phyloP scores from a whole-genome alignment of 1,140 invertebrate genomes.

The Drosophila sturtevanti region DNA sequence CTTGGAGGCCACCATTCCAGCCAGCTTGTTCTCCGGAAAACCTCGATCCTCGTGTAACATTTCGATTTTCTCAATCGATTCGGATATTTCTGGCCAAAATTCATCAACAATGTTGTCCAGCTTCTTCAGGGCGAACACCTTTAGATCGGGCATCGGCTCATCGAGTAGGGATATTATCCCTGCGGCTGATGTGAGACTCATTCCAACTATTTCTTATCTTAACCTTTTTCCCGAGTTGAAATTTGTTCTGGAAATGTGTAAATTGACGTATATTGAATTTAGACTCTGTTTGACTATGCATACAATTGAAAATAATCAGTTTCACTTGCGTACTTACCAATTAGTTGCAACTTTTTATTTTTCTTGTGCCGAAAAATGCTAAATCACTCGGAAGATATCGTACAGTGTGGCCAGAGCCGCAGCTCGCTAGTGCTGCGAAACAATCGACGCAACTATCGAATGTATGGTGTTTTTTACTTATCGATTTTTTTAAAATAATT shows the following conservation, averaged over 20 bases:
- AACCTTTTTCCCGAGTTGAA: conserved; percentile 40
- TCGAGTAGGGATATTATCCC: conserved; percentile 98
- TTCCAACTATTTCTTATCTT: conserved; percentile 36
- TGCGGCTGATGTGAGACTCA: conserved; percentile 86
- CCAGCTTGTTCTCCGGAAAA: conserved; percentile 95
- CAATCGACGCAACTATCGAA: neutral
- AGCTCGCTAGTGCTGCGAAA: conserved; percentile 34
- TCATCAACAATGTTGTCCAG: conserved; percentile 97
- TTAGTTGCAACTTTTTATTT: conserved; percentile 59
- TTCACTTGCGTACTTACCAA: conserved; percentile 60
- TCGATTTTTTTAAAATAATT: no score
- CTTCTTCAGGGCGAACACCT: conserved; percentile 95
- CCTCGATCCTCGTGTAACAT: conserved; percentile 96
- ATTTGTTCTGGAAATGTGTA: conserved; percentile 51
- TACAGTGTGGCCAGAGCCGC: conserved; percentile 16
- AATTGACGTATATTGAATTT: conserved; percentile 49
- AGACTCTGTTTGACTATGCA: neutral
- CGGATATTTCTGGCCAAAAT: conserved; percentile 99
- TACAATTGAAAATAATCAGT: conserved; percentile 1
- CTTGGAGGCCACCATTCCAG: conserved; percentile 98
- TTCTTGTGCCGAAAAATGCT: conserved; percentile 77
- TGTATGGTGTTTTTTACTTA: neutral
- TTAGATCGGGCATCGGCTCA: conserved; percentile 95
- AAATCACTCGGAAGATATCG: conserved; percentile 60
- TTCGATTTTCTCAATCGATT: conserved; percentile 98